Base-by-base conservation (phyloP, 2,113 vertebrate species). In the Scophthalmus maximus region DNA sequence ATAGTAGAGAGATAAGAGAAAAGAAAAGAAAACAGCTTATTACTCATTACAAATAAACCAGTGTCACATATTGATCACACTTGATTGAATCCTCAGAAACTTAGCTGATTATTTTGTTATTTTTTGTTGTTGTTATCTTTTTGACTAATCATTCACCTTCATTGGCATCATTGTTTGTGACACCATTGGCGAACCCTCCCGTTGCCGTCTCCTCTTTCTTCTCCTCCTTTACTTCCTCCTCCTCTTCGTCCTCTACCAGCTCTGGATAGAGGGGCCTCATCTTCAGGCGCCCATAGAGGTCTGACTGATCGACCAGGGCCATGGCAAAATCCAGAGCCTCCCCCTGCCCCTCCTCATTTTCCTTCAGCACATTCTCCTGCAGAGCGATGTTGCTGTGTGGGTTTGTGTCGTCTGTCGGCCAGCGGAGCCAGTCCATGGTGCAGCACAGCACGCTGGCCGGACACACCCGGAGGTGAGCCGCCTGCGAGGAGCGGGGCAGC, bases 361-460 rank as follows among this genome's bases (percentile, higher is more conserved):
- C 94, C 83, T 94, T 94, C 91, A 96, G 89, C 26, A 96, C 87
- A 26, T 96, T 97, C 68, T 95, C 81, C 51, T 96, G 93, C 73
- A 98, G 92, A 4, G 76, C 70, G 0, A 22, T 40, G 18, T 30
- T 25, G 25, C 42, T 20, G 53, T 88, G 69, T 4, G 91, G 93
- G 67, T 95, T 91, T 0, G 95, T 94, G 36, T 97, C 95, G 56
- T 95, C 90, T 0, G 88, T 91, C 0, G 96, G 96, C 96, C 96
- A 98, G 56, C 97, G 96, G 65, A 96, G 96, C 97, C 97, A 98
- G 63, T 98, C 96, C 96, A 98, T 96, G 0, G 96, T 96, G 87
- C 97, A 98, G 87, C 93, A 93, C 46, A 98, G 95, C 27, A 96
- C 85, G 0, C 96, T 98, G 83, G 97, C 96, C 0, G 97, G 96